Conservation (phyloP, 1,140 invertebrate species). For the Microplitis mediator region DNA sequence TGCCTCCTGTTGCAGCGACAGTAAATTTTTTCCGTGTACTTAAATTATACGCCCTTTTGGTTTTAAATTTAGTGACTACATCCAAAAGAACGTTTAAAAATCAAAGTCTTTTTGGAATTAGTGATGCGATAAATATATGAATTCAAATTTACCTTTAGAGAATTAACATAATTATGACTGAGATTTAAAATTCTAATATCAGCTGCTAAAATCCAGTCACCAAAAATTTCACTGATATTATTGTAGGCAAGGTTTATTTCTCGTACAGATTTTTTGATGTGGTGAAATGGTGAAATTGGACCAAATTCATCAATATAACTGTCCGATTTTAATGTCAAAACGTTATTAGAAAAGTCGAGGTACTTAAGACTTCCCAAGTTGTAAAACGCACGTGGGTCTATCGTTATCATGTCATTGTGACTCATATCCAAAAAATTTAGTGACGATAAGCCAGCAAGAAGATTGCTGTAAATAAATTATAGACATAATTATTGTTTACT, state of each 20-base stretch:
- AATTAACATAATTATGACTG: constrained; percentile 61
- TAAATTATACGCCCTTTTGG: too few species aligned
- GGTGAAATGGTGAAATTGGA: constrained; percentile 61
- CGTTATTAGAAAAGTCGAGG: constrained; percentile 63
- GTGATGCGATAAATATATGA: background rate
- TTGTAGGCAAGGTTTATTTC: constrained; percentile 69
- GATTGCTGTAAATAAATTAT: constrained; percentile 41
- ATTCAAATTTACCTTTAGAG: constrained; percentile 23
- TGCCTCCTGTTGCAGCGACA: too few species aligned
- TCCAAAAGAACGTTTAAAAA: too few species aligned
- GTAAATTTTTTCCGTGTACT: too few species aligned
- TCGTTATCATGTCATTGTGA: constrained; percentile 49
- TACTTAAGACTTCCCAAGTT: constrained; percentile 51
- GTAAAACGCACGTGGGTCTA: constrained; percentile 55
- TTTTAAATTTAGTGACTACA: too few species aligned
- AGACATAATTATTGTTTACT: constrained; percentile 7
- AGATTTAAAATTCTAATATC: constrained; percentile 64
- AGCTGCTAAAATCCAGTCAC: constrained; percentile 65
- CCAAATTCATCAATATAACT: constrained; percentile 11
- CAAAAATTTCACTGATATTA: constrained; percentile 64
- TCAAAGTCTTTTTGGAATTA: too few species aligned
- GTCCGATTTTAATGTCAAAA: constrained; percentile 43
- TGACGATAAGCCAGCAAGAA: constrained; percentile 43
- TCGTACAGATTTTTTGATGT: constrained; percentile 57
- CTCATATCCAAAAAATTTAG: constrained; percentile 56